Conservation (phyloP, 2,113 vertebrate genomes). For the Osmerus eperlanus region DNA sequence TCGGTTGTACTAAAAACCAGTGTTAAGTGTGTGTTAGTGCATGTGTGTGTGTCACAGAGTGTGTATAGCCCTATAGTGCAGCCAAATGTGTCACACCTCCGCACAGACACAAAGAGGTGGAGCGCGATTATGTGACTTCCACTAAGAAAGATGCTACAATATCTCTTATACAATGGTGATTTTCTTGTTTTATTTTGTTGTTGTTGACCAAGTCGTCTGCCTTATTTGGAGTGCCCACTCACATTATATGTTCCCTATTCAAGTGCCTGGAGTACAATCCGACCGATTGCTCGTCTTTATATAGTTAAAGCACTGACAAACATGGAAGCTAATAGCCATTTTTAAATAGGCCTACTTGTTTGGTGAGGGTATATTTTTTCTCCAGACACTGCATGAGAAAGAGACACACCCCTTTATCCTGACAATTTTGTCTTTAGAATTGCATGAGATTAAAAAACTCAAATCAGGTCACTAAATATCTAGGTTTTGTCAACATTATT, state of each 20-base stretch:
- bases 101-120: constrained; percentile 61
- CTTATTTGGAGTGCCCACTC: not conserved
- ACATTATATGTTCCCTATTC: no score
- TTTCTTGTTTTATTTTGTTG: not conserved
- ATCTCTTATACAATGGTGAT: not conserved
- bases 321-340: not conserved
- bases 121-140: constrained; percentile 15
- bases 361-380: constrained; percentile 36
- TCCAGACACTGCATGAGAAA: constrained; percentile 32
- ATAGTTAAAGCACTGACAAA: not conserved
- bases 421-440: constrained; percentile 24
- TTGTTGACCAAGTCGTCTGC: not conserved
- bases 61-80: constrained; percentile 8
- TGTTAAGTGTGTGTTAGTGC: not conserved
- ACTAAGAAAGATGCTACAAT: not conserved
- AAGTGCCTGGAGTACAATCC: no score
- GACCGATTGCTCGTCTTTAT: not conserved
- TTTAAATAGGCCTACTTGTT: not conserved
- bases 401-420: constrained; percentile 66
- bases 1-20: constrained; percentile 1
- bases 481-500: not conserved
- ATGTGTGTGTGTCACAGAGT: not conserved
- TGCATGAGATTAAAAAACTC: not conserved
- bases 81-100: constrained; percentile 57
- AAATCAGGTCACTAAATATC: not conserved